Base-by-base conservation (phyloP, 2,888 invertebrate species). In the Brachypalpus laphriformis region DNA sequence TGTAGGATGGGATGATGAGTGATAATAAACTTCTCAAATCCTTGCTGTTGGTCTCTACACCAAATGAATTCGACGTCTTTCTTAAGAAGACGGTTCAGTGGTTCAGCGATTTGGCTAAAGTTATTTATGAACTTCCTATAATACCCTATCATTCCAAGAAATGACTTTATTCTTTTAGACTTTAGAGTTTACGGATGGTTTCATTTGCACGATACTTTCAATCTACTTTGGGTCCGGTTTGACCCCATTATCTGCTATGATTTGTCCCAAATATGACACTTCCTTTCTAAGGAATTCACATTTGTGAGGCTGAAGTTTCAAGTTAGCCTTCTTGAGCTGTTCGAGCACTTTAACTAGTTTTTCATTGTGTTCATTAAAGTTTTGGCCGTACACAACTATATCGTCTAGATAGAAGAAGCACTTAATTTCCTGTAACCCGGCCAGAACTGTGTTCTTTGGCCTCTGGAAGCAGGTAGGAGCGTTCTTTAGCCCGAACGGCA, bases 401-500 rank as follows among this genome's bases (percentile, higher is more conserved):
- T 56, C 34, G 34, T 56, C 31, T 16, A 56, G 3, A 7, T 31
- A 56, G n/a, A 49, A 22, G n/a, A 49, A 49, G 1, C 22, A 20
- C 22, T 25, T 56, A 16, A 31, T 34, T 14, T 8, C 34, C 9
- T 16, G 31, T 4, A 56, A 7, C 3, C 56, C 31, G 8, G 34
- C 28, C 11, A 56, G 16, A 3, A 56, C 56, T 2, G 28, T 31
- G 31, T 28, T 28, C 31, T 34, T 56, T 16, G 34, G 16, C 7
- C 31, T 18, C 20, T 56, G 56, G 5, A 56, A 56, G 14, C 59
- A 61, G 42, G 25, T 25, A 4, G 42, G 59, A 8, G 25, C 42
- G 9, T 40, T 61, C 8, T 16, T 65, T 11, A 65, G 7, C 8
- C n/a, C 65, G n/a, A 65, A 34, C n/a, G 28, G 18, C 49, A 65